A percentile compares a stretch with the other conserved stretches of the same genome.
These are phyloP conservation scores for Diprion similis DNA, from an alignment of 1,140 invertebrate species.

Conservation along the genomic window DNA sequence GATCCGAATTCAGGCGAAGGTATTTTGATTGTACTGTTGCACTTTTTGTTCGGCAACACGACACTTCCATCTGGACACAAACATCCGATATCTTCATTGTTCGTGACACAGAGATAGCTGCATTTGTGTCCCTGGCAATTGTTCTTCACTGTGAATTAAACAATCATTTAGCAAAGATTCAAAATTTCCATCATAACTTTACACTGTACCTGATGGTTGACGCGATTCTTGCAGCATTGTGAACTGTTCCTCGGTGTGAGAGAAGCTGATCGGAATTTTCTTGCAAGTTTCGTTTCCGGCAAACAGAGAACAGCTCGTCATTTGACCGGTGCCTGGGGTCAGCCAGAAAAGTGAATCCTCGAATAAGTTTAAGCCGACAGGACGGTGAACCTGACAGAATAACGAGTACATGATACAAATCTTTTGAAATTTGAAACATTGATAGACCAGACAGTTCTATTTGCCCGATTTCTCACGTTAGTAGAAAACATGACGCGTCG, in stretches of 20 bases:
- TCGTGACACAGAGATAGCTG: conserved; percentile 63
- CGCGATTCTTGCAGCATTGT: conserved; percentile 63
- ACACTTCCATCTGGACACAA: conserved; percentile 63
- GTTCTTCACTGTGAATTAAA: conserved; percentile 45
- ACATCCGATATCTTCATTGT: conserved; percentile 57
- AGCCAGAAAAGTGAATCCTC: conserved; percentile 69
- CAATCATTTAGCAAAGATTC: neutral
- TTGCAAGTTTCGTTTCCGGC: conserved; percentile 53
- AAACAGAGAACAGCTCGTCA: conserved; percentile 64
- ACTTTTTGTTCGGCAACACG: conserved; percentile 20
- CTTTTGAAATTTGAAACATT: neutral
- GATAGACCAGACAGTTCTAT: neutral
- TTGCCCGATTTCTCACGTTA: conserved; percentile 15
- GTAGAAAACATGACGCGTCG: conserved; percentile 61
- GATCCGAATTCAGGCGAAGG: neutral
- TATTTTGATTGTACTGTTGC: neutral
- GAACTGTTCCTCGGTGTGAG: conserved; percentile 58
- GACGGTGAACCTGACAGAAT: conserved; percentile 48
- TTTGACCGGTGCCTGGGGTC: conserved; percentile 53
- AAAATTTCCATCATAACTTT: neutral
- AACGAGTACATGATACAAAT: neutral
- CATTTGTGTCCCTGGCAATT: conserved; percentile 61
- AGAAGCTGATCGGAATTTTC: conserved; percentile 34
- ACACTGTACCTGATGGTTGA: conserved; percentile 54
- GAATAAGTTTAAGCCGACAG: conserved; percentile 63